Conservation (phyloP, 2,888 invertebrate species). For the Protodeltote pygarga region DNA sequence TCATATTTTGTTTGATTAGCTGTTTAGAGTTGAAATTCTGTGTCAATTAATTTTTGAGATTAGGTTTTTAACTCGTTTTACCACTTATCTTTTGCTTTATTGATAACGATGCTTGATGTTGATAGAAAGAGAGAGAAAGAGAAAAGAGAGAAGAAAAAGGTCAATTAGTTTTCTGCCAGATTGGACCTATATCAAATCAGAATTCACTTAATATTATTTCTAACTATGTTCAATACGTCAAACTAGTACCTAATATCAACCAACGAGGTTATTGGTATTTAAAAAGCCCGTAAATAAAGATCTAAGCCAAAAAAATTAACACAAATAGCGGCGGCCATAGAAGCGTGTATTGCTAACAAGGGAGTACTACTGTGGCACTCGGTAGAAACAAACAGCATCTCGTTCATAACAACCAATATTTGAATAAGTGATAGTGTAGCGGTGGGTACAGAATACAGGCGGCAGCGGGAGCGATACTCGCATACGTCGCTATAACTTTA, state of each 20-base stretch:
- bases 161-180: no score
- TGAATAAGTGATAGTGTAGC: constrained; percentile 53
- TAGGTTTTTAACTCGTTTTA: background rate
- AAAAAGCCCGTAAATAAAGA: constrained; percentile 23
- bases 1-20: constrained; percentile 21
- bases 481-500: no score
- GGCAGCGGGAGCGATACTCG: constrained; percentile 26
- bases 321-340: constrained; percentile 38
- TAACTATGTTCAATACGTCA: no score
- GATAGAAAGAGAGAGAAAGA: no score
- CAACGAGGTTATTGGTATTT: no score
- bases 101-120: no score
- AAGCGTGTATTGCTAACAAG: constrained; percentile 40
- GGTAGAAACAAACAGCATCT: constrained; percentile 68
- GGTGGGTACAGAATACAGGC: constrained; percentile 8
- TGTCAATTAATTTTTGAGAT: constrained; percentile 3
- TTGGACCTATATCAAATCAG: no score
- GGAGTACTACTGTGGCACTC: constrained; percentile 54
- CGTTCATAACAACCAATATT: constrained; percentile 74
- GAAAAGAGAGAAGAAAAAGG: no score
- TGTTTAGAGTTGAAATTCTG: constrained; percentile 11
- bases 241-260: no score
- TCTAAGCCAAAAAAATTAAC: constrained; percentile 32
- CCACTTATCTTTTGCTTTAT: no score
- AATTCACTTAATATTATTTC: no score